phyloP scores from a whole-genome alignment of 2,888 invertebrate genomes.

The Rhaphigaster nebulosa region DNA sequence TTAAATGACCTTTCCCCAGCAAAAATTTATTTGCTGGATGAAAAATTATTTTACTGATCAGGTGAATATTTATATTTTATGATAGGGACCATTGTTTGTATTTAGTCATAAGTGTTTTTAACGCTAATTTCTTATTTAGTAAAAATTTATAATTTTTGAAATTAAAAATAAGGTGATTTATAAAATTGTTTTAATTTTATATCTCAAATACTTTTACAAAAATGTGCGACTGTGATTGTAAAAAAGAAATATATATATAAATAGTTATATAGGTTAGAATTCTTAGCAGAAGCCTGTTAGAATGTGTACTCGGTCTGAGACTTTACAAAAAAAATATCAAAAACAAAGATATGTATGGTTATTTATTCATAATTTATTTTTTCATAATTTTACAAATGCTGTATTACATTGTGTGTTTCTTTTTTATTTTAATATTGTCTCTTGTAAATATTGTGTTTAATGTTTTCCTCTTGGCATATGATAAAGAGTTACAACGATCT shows the following conservation, averaged over 20 bases:
- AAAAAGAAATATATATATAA: conserved; percentile 27
- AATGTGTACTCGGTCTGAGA: conserved; percentile 53
- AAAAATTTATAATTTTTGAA: conserved; percentile 31
- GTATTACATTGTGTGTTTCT: neutral
- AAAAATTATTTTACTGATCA: conserved; percentile 25
- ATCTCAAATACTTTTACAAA: conserved; percentile 25
- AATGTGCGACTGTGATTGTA: conserved; percentile 28
- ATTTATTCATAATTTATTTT: conserved; percentile 14
- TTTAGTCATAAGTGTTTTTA: conserved; percentile 42
- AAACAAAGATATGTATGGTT: neutral
- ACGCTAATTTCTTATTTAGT: conserved; percentile 12
- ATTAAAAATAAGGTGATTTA: neutral
- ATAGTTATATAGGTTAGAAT: conserved; percentile 21
- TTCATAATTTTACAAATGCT: neutral
- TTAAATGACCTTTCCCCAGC: neutral
- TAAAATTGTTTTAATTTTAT: conserved; percentile 45
- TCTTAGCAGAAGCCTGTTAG: neutral
- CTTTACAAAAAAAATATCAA: neutral
- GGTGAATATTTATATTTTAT: conserved; percentile 30
- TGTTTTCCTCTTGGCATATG: conserved; percentile 45
- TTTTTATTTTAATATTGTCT: neutral
- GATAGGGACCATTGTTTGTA: conserved; percentile 42
- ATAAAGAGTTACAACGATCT: conserved; percentile 54
- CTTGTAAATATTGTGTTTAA: conserved; percentile 54
- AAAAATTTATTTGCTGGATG: neutral